Conservation (phyloP, 2,888 invertebrate genomes). For the Metalampra italica region DNA sequence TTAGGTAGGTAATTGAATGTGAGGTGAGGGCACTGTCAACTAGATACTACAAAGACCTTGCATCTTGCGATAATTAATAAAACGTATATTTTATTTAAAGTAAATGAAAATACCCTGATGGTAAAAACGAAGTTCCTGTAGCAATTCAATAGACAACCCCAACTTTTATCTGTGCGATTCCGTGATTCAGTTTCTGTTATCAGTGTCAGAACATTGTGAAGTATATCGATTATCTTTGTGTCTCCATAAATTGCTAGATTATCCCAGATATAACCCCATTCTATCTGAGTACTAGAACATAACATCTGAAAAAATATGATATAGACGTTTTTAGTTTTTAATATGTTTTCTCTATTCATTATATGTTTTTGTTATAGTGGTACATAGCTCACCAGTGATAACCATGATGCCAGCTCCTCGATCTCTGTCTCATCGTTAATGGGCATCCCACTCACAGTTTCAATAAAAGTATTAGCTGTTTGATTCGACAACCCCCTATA, state of each 20-base stretch:
- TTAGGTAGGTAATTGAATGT: too few relatives aligned
- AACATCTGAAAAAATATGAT: conserved; percentile 39
- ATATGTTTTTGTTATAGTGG: too few relatives aligned
- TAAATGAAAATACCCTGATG: conserved; percentile 43
- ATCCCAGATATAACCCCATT: conserved; percentile 60
- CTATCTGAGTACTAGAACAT: conserved; percentile 43
- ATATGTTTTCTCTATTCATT: too few relatives aligned
- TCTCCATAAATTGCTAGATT: conserved; percentile 34
- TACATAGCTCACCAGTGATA: conserved; percentile 41
- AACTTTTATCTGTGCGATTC: conserved; percentile 36
- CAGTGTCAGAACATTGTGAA: conserved; percentile 39
- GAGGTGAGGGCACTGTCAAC: too few relatives aligned
- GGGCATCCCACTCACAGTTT: conserved; percentile 42
- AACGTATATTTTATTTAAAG: neutral
- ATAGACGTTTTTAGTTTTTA: too few relatives aligned
- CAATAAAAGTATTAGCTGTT: conserved; percentile 45
- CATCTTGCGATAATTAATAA: neutral
- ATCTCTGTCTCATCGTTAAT: conserved; percentile 30
- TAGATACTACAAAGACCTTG: neutral
- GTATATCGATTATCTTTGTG: conserved; percentile 30
- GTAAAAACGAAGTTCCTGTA: conserved; percentile 48
- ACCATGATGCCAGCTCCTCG: conserved; percentile 37
- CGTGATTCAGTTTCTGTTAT: conserved; percentile 36
- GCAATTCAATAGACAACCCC: conserved; percentile 51
- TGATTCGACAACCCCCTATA: conserved; percentile 56